phyloP scores from a whole-genome alignment of 2,113 vertebrate species.

The Mionectes macconnelli region DNA sequence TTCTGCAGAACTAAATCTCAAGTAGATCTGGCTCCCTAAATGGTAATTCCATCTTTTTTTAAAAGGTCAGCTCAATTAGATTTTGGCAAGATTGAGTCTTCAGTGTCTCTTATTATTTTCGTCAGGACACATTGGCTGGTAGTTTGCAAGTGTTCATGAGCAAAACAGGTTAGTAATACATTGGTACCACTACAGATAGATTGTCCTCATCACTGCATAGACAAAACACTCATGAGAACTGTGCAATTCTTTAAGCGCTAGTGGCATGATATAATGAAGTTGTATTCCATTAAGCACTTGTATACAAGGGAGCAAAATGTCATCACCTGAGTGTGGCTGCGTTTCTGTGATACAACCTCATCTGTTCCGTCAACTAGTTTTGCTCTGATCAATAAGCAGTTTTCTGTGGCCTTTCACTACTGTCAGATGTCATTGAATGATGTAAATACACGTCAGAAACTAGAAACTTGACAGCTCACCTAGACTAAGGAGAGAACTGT shows the following conservation, averaged over 20 bases:
- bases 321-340: conserved; percentile 80
- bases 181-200: conserved; percentile 77
- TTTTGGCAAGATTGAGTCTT: conserved; percentile 74
- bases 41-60: conserved; percentile 64
- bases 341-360: conserved; percentile 86
- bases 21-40: conserved; percentile 35
- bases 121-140: conserved; percentile 68
- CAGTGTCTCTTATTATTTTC: conserved; percentile 66
- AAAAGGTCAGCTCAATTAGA: conserved; percentile 73
- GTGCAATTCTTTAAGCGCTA: conserved; percentile 77
- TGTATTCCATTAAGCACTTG: conserved; percentile 87
- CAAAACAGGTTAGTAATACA: conserved; percentile 73
- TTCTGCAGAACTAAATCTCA: conserved; percentile 38
- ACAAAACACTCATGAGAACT: conserved; percentile 75
- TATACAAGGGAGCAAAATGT: conserved; percentile 77
- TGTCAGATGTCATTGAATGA: conserved; percentile 93
- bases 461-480: conserved; percentile 90
- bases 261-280: conserved; percentile 97
- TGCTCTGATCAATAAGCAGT: conserved; percentile 93
- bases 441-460: conserved; percentile 95
- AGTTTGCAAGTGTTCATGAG: conserved; percentile 80
- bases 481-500: conserved; percentile 64
- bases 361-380: conserved; percentile 96
- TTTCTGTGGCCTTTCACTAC: conserved; percentile 96
- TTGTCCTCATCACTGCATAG: conserved; percentile 76